Conservation (phyloP, 2,888 invertebrate species). For the Pseudoips prasinana region DNA sequence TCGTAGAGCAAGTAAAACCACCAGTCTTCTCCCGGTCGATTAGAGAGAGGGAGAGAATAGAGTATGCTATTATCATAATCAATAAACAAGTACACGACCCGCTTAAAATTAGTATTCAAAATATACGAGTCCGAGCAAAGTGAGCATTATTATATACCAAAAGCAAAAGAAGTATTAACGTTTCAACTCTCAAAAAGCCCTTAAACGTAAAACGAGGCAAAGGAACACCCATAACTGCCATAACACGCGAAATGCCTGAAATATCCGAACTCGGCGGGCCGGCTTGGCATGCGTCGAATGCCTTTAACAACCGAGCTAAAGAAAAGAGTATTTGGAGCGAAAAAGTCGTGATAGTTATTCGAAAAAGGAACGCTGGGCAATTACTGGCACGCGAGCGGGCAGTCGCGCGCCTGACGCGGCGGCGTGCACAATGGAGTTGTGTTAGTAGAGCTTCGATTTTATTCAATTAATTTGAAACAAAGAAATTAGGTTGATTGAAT, state of each 20-base stretch:
- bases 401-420: constrained; percentile 70
- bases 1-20: too few relatives aligned
- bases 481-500: too few relatives aligned
- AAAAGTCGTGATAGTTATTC: constrained; percentile 81
- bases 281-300: constrained; percentile 76
- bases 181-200: constrained; percentile 28
- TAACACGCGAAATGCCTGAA: constrained; percentile 60
- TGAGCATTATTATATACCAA: constrained; percentile 1
- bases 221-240: constrained; percentile 34
- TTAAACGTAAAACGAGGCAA: constrained; percentile 29
- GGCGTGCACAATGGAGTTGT: constrained; percentile 48
- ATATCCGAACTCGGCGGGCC: constrained; percentile 66
- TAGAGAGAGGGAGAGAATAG: too few relatives aligned
- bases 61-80: too few relatives aligned
- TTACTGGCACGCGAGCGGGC: constrained; percentile 79
- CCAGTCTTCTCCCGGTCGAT: too few relatives aligned
- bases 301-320: constrained; percentile 56
- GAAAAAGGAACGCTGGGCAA: constrained; percentile 76
- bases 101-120: neutral
- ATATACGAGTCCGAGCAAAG: neutral
- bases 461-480: too few relatives aligned
- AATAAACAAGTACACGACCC: too few relatives aligned
- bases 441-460: too few relatives aligned
- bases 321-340: constrained; percentile 74
- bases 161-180: constrained; percentile 15